Conservation (phyloP, 2,797 vertebrate species). For the Valencia hispanica region DNA sequence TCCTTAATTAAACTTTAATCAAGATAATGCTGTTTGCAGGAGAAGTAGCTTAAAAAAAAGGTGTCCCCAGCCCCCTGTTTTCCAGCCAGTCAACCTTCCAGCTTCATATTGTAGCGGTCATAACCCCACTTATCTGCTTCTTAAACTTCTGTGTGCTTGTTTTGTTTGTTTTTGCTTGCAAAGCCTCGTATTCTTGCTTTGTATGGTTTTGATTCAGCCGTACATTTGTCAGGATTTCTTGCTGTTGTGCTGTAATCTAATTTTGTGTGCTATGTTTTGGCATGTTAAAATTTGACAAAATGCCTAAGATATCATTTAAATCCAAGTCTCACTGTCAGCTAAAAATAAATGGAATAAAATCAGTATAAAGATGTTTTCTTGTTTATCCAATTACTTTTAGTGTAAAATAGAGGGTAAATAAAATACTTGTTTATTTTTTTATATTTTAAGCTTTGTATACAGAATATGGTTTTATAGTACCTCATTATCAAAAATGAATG, state of each 20-base stretch:
- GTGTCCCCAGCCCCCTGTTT: constrained; percentile 75
- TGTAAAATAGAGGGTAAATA: not conserved
- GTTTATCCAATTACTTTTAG: not conserved
- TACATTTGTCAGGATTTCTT: constrained; percentile 68
- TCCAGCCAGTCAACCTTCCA: constrained; percentile 73
- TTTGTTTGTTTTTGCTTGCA: constrained; percentile 68
- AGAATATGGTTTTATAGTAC: not conserved
- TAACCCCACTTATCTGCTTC: constrained; percentile 77
- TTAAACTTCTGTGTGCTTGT: constrained; percentile 68
- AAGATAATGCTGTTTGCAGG: constrained; percentile 94
- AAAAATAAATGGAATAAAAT: not conserved
- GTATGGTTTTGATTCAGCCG: constrained; percentile 66
- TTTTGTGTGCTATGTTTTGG: constrained; percentile 16
- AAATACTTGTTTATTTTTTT: not conserved
- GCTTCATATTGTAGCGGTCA: constrained; percentile 78
- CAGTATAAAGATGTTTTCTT: not conserved
- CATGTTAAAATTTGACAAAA: not conserved
- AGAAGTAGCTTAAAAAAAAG: constrained; percentile 84
- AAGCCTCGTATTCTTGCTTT: constrained; percentile 54
- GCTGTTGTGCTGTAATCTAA: constrained; percentile 42
- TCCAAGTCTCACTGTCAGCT: not conserved
- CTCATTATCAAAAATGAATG: too few species aligned
- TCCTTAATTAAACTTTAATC: constrained; percentile 99
- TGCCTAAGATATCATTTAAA: not conserved
- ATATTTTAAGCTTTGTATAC: not conserved